phyloP scores from a whole-genome alignment of 2,113 vertebrate species.

The Ptychochromis oligacanthus region DNA sequence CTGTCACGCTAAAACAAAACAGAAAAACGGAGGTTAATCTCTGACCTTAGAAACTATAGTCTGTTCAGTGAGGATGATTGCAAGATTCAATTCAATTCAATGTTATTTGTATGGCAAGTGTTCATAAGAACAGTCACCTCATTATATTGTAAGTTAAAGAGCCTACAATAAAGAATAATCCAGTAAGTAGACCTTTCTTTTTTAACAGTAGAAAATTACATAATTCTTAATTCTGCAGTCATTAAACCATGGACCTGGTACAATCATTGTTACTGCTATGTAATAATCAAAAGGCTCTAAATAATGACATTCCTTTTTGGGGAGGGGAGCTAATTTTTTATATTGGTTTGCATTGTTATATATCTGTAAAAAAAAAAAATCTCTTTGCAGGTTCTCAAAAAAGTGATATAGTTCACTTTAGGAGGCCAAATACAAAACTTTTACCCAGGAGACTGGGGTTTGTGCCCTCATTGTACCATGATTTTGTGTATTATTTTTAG shows the following conservation, averaged over 20 bases:
- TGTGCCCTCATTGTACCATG: background rate
- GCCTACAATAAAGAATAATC: background rate
- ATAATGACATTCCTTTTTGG: background rate
- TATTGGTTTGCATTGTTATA: background rate
- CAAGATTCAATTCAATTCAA: background rate
- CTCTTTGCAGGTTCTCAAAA: background rate
- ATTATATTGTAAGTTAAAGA: background rate
- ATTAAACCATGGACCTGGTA: too few species aligned
- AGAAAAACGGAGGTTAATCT: background rate
- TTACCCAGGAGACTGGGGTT: background rate
- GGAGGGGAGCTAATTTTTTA: accelerated
- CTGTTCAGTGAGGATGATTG: background rate
- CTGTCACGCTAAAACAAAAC: conserved; percentile 16
- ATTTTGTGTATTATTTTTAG: background rate
- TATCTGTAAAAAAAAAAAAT: too few species aligned
- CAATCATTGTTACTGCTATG: background rate
- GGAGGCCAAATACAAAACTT: background rate
- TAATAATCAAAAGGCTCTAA: background rate
- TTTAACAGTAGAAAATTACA: background rate
- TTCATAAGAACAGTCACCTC: background rate
- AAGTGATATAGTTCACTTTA: background rate
- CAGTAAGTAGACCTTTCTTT: background rate
- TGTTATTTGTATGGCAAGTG: background rate
- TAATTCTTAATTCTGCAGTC: too few species aligned
- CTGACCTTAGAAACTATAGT: background rate